Conservation (phyloP, 2,888 invertebrate species). For the Candidula unifasciata region DNA sequence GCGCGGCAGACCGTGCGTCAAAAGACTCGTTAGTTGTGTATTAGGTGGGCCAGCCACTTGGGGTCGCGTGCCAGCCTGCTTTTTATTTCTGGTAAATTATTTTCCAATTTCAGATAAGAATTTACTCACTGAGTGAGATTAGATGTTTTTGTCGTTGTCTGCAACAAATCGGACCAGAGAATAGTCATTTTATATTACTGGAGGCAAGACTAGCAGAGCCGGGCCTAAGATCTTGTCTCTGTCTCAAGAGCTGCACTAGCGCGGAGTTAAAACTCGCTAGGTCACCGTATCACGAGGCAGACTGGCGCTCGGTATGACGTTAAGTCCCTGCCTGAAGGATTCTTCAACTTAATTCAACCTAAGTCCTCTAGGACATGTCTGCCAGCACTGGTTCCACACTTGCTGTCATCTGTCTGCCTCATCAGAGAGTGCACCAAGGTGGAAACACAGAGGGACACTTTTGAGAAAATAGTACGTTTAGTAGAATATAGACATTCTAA, state of each 20-base stretch:
- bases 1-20: constrained; percentile 21
- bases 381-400: no score
- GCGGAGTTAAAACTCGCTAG: background rate
- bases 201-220: background rate
- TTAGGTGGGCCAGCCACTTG: constrained; percentile 36
- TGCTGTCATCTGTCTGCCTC: no score
- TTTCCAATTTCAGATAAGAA: constrained; percentile 33
- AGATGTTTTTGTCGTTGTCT: background rate
- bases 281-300: background rate
- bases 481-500: no score
- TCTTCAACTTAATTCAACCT: background rate
- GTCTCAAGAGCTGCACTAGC: background rate
- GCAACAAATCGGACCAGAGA: background rate
- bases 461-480: no score
- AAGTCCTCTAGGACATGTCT: no score
- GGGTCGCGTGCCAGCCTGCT: constrained; percentile 17
- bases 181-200: background rate
- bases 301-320: background rate
- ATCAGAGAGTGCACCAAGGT: no score
- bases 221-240: background rate
- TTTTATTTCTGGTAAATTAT: background rate
- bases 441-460: no score
- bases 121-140: background rate
- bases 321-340: background rate
- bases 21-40: constrained; percentile 44